phyloP scores from a whole-genome alignment of 2,888 invertebrate genomes.

The Cephus spinipes region DNA sequence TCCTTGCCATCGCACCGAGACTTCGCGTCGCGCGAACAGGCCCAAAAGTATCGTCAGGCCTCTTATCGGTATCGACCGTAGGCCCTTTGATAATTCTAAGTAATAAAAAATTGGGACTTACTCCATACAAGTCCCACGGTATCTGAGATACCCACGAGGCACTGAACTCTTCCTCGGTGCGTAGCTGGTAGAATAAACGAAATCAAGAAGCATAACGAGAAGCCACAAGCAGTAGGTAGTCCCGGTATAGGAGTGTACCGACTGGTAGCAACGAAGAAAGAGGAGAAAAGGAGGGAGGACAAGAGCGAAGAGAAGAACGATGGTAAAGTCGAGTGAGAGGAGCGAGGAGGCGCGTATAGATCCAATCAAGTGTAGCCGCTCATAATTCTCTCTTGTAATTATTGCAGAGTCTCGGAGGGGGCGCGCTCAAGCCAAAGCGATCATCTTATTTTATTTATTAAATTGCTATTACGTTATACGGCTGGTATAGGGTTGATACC shows the following conservation, averaged over 20 bases:
- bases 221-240: neutral
- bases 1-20: slow-evolving; percentile 1
- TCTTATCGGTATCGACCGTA: too few relatives aligned
- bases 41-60: neutral
- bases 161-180: neutral
- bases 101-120: neutral
- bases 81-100: rapidly evolving
- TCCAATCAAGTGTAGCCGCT: slow-evolving; percentile 62
- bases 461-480: slow-evolving; percentile 59
- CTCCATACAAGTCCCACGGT: neutral
- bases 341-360: slow-evolving; percentile 51
- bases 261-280: neutral
- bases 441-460: slow-evolving; percentile 64
- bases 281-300: slow-evolving; percentile 21
- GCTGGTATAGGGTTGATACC: slow-evolving; percentile 10
- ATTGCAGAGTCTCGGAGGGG: slow-evolving; percentile 57
- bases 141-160: neutral
- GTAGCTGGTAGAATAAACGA: neutral
- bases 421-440: slow-evolving; percentile 42
- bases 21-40: neutral
- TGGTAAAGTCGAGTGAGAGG: slow-evolving; percentile 21
- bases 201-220: neutral
- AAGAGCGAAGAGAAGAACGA: slow-evolving; percentile 22
- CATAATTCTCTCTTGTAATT: slow-evolving; percentile 64
- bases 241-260: neutral